Percentiles rank a stretch among this genome's conserved stretches.
These are phyloP conservation scores for Drosophila bocki DNA, from an alignment of 1,140 invertebrate species.

Conservation along the genomic window DNA sequence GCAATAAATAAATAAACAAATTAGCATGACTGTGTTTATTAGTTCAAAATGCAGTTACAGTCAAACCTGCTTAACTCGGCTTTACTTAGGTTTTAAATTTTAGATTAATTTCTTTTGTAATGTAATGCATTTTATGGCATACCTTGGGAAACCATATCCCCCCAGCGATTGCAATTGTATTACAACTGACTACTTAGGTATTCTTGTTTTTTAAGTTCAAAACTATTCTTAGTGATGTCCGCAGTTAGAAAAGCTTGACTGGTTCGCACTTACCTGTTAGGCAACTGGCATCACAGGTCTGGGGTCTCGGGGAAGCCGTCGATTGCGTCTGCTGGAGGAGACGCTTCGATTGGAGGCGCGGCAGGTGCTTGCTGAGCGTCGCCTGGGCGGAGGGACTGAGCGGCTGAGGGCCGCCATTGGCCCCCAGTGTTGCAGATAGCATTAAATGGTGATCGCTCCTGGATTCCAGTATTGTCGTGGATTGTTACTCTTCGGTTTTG, in stretches of 20 bases:
- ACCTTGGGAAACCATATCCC: not conserved
- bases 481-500: constrained; percentile 10
- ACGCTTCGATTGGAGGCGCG: constrained; percentile 75
- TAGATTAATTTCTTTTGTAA: not conserved
- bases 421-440: constrained; percentile 76
- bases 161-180: not conserved
- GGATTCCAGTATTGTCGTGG: constrained; percentile 23
- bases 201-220: too few species aligned
- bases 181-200: not conserved
- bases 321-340: constrained; percentile 68
- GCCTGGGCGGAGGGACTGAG: constrained; percentile 83
- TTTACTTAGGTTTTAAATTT: not conserved
- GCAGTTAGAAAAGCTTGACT: not conserved
- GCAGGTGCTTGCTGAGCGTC: constrained; percentile 82
- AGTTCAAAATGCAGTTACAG: constrained; percentile 9
- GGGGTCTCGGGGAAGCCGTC: constrained; percentile 44
- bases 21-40: constrained; percentile 35
- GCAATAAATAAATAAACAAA: constrained; percentile 82
- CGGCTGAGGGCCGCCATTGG: constrained; percentile 74
- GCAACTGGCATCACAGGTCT: constrained; percentile 77
- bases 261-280: constrained; percentile 65
- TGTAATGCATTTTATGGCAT: not conserved
- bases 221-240: not conserved
- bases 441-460: constrained; percentile 63
- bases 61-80: not conserved